A percentile compares a stretch with the other conserved stretches of the same genome.
phyloP scores from a whole-genome alignment of 2,113 vertebrate species.

The Struthio camelus region DNA sequence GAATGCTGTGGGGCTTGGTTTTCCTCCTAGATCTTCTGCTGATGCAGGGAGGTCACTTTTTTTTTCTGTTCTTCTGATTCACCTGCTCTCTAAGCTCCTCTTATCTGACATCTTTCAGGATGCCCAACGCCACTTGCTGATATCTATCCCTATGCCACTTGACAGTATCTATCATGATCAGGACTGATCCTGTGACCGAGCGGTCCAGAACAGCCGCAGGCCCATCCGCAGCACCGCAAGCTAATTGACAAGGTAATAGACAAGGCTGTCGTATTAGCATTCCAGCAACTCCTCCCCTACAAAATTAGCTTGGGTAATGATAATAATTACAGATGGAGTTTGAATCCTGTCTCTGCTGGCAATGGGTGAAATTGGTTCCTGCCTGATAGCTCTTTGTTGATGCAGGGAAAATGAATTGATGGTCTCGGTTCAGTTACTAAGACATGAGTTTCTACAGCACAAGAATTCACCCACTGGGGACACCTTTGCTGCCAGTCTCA shows the following conservation, averaged over 20 bases:
- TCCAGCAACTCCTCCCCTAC: not conserved
- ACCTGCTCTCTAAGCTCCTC: not conserved
- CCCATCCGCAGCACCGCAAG: not conserved
- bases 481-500: not conserved
- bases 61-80: not conserved
- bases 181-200: not conserved
- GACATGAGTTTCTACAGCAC: not conserved
- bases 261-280: not conserved
- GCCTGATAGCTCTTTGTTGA: not conserved
- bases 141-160: not conserved
- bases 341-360: not conserved
- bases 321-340: not conserved
- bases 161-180: fast-evolving
- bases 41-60: not conserved
- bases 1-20: not conserved
- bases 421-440: not conserved
- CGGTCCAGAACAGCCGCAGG: not conserved
- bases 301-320: not conserved
- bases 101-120: not conserved
- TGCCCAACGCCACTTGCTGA: not conserved
- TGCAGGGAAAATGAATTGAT: not conserved
- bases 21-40: not conserved
- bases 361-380: not conserved
- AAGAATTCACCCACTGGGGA: not conserved
- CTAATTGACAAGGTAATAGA: not conserved